A percentile compares a stretch with the other conserved stretches of the same genome.
phyloP scores from a whole-genome alignment of 2,113 vertebrate genomes.

The Chlorodrepanis virens region DNA sequence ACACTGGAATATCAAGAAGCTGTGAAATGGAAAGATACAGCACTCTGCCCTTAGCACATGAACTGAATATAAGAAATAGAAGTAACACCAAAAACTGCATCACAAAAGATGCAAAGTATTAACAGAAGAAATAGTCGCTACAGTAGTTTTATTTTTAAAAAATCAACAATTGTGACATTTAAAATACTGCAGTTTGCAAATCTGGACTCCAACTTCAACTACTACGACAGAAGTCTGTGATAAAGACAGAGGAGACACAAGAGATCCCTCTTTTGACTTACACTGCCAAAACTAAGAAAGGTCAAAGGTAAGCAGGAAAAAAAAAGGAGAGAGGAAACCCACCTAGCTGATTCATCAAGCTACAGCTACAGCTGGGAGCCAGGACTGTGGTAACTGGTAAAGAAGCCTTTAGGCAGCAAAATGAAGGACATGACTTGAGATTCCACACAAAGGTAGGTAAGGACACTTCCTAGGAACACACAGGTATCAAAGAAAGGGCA shows the following conservation, averaged over 20 bases:
- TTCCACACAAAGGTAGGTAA: background rate
- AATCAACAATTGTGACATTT: background rate
- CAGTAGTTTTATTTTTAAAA: background rate
- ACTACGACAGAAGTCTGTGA: background rate
- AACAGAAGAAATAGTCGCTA: background rate
- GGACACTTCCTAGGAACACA: background rate
- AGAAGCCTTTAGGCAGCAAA: background rate
- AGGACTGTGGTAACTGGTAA: background rate
- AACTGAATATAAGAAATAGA: background rate
- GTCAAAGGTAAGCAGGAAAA: background rate
- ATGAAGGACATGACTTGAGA: background rate
- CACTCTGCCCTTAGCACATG: background rate
- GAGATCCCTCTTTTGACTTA: background rate
- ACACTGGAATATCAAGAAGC: background rate
- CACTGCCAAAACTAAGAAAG: background rate
- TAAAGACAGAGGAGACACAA: background rate
- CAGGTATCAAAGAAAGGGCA: conserved; percentile 27
- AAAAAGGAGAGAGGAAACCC: background rate
- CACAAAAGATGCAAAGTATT: background rate
- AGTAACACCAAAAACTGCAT: background rate
- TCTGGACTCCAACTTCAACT: background rate
- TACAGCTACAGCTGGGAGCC: background rate
- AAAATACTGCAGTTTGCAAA: background rate
- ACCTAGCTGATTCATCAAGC: background rate
- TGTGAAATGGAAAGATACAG: background rate